A percentile compares a stretch with the other conserved stretches of the same genome.
Conservation (phyloP, 2,888 invertebrate species). For the Cantharis lateralis region DNA sequence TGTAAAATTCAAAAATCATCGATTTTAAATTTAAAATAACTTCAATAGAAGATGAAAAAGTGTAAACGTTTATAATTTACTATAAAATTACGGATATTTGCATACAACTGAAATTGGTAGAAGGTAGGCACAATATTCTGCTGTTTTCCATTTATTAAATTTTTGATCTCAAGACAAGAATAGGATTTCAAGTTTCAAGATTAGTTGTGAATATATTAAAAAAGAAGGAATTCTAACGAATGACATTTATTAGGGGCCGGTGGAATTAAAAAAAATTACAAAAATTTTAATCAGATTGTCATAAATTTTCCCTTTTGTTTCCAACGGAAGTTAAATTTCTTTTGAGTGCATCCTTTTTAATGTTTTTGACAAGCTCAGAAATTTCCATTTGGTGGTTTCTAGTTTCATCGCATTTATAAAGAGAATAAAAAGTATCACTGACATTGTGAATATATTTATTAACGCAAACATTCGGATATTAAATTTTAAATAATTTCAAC, state of each 20-base stretch:
- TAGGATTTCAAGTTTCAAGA: not conserved
- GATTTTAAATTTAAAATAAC: no score
- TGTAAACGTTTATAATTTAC: no score
- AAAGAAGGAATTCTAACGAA: not conserved
- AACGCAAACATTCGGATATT: not conserved
- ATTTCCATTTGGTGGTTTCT: not conserved
- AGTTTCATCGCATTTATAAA: not conserved
- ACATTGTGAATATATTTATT: not conserved
- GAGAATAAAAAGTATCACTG: not conserved
- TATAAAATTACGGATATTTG: no score
- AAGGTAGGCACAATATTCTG: not conserved
- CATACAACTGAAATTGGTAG: no score
- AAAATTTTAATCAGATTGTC: not conserved
- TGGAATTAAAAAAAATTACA: not conserved
- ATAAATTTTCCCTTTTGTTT: not conserved
- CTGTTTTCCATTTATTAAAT: not conserved
- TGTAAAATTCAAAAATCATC: no score
- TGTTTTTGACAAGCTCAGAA: not conserved
- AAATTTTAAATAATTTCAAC: not conserved
- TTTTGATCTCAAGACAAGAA: not conserved
- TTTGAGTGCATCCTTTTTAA: not conserved
- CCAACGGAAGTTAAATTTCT: not conserved
- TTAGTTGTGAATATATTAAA: not conserved
- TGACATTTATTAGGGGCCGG: not conserved
- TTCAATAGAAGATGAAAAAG: no score